Percentiles rank a stretch among this genome's conserved stretches.
These are phyloP conservation scores for Prietella phreatophila DNA, from an alignment of 2,113 vertebrate genomes.

Conservation along the genomic window DNA sequence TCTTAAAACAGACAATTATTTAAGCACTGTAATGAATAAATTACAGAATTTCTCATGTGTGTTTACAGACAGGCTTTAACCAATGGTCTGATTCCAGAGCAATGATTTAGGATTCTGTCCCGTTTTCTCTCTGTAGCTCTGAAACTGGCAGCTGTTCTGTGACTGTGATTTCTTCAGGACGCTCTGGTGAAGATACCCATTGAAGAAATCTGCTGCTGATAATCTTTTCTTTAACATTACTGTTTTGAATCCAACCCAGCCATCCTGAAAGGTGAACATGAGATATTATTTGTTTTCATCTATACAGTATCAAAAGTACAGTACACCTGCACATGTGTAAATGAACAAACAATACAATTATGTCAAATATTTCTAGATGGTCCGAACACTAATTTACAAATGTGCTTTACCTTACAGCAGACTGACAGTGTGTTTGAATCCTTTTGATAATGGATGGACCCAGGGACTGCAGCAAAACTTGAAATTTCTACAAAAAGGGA, in stretches of 20 bases:
- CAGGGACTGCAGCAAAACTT: conserved; percentile 68
- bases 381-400: background rate
- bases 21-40: background rate
- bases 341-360: background rate
- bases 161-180: conserved; percentile 57
- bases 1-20: conserved; percentile 63
- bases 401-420: conserved; percentile 81
- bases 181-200: conserved; percentile 87
- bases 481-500: conserved; percentile 53
- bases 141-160: conserved; percentile 71
- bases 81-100: conserved; percentile 4
- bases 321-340: background rate
- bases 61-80: conserved; percentile 12
- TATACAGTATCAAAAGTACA: background rate
- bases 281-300: background rate
- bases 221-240: conserved; percentile 82
- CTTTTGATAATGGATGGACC: conserved; percentile 79
- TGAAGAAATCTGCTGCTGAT: conserved; percentile 89
- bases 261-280: conserved; percentile 72
- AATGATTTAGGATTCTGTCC: conserved; percentile 18
- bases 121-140: conserved; percentile 67
- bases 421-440: conserved; percentile 75
- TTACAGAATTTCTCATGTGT: background rate
- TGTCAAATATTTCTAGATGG: background rate
- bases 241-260: conserved; percentile 84